A percentile compares a stretch with the other conserved stretches of the same genome.
Evolutionary conservation across 1,140 invertebrate species (phyloP).

Genomic region (Oryctes rhinoceros): DNA sequence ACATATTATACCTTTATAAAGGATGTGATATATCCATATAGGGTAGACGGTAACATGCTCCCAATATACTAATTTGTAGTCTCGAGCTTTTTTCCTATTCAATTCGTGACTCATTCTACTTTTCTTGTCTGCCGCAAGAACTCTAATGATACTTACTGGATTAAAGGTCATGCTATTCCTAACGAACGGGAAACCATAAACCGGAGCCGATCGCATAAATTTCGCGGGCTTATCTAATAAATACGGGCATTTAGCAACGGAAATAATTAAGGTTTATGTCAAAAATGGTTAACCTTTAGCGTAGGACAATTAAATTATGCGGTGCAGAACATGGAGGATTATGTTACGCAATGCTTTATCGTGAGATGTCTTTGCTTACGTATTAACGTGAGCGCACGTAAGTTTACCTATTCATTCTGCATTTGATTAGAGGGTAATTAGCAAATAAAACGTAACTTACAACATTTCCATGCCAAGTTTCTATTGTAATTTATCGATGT

Average conservation of each 20-base stretch:
- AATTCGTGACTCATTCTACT: slow-evolving; percentile 40
- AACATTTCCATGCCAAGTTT: too few species aligned
- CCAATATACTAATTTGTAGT: slow-evolving; percentile 42
- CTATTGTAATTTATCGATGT: too few species aligned
- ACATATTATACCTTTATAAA: slow-evolving; percentile 37
- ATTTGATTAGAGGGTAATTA: not conserved
- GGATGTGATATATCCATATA: slow-evolving; percentile 38
- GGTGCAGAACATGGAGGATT: not conserved
- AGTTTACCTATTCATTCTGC: not conserved
- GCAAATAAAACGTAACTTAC: too few species aligned
- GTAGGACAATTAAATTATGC: slow-evolving; percentile 29
- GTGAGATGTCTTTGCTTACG: not conserved
- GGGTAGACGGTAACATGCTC: slow-evolving; percentile 38
- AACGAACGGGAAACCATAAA: slow-evolving; percentile 37
- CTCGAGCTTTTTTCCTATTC: slow-evolving; percentile 25
- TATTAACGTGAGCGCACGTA: not conserved
- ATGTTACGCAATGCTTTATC: slow-evolving; percentile 22
- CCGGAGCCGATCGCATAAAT: slow-evolving; percentile 28
- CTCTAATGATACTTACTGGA: slow-evolving; percentile 33
- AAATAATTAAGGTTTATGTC: slow-evolving; percentile 34
- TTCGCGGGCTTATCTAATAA: slow-evolving; percentile 30
- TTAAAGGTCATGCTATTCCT: slow-evolving; percentile 33
- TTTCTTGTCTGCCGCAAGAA: slow-evolving; percentile 33
- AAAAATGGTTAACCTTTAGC: slow-evolving; percentile 34
- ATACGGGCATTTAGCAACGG: slow-evolving; percentile 39